Base-by-base conservation (phyloP, 2,888 invertebrate species). In the Yponomeuta evonymella region DNA sequence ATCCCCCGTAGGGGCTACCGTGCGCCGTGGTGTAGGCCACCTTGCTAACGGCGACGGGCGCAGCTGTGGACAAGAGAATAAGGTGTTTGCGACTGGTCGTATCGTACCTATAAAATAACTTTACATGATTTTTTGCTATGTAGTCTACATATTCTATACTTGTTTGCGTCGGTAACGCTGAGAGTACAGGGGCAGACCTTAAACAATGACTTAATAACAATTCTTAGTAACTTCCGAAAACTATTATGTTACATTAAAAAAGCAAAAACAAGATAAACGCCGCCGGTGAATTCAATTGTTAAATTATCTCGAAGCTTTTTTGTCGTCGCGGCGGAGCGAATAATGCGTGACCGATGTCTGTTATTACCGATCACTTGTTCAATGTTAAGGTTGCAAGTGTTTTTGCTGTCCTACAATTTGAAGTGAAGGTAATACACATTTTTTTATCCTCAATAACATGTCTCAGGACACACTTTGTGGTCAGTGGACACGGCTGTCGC, bases 11-110 rank as follows among this genome's bases (percentile, higher is more conserved):
- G 10, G 78, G 62, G 12, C 78, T 78, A 72, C 79, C 79, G 73
- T 79, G 78, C 48, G 74, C 70, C 66, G 86, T 84, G 58, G 83
- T 79, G 79, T 86, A 86, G 2, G 86, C 81, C 43, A 87, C 86
- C 78, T 87, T 86, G 78, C 86, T 87, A 4, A 86, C 83, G 0
- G 82, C 84, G 15, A 82, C 76, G 2, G 86, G 85, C 4, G 82
- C 76, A 33, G 77, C 85, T 79, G 62, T 10, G 10, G 30, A 64
- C 48, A 71, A 74, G 70, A 75, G n/a, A n/a, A 15, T 58, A 5
- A 51, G 10, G 51, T 10, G 11, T 51, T 58, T 33, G 5, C 0
- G 33, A 5, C 5, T 33, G 33, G 1, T 33, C 33, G 1, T 33
- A 33, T 33, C 33, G 0, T 33, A 1, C 33, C 33, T 33, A 33